Percentiles rank a stretch among this genome's conserved stretches.
phyloP scores from a whole-genome alignment of 1,140 invertebrate genomes.

The Copidosoma floridanum region DNA sequence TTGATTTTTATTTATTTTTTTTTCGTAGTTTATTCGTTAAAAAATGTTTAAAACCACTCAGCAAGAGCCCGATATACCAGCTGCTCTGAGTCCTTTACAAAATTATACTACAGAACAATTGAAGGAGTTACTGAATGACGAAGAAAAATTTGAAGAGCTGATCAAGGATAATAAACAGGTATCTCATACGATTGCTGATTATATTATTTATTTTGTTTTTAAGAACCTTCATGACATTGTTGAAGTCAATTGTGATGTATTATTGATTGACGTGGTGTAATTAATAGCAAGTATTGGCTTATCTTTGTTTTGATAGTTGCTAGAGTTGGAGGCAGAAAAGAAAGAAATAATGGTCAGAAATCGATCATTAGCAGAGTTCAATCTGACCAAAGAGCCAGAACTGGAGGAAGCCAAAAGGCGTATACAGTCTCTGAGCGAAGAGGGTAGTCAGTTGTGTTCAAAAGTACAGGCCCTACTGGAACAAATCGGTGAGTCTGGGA shows the following conservation, averaged over 20 bases:
- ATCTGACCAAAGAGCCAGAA: constrained; percentile 78
- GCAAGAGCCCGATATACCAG: constrained; percentile 48
- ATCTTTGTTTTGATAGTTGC: constrained; percentile 60
- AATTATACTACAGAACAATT: constrained; percentile 72
- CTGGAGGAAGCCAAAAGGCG: constrained; percentile 70
- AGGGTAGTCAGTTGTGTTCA: constrained; percentile 66
- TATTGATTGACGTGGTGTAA: too few relatives aligned
- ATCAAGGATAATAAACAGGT: constrained; percentile 78
- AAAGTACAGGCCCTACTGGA: constrained; percentile 68
- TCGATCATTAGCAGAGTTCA: constrained; percentile 82
- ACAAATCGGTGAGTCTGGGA: constrained; percentile 62
- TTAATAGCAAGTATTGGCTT: not conserved
- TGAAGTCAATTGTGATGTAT: not conserved
- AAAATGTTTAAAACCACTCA: constrained; percentile 41
- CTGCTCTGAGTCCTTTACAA: constrained; percentile 57
- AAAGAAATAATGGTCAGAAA: constrained; percentile 83
- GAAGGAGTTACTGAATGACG: constrained; percentile 80
- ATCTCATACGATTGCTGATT: too few relatives aligned
- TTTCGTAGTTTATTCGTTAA: too few relatives aligned
- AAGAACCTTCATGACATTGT: too few relatives aligned
- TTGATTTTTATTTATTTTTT: too few relatives aligned
- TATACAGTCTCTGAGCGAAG: constrained; percentile 68
- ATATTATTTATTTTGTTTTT: too few relatives aligned
- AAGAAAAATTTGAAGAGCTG: constrained; percentile 77
- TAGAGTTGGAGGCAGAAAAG: constrained; percentile 77